A percentile compares a stretch with the other conserved stretches of the same genome.
Evolutionary conservation across 2,113 vertebrate species (phyloP).

Genomic region (Hippocampus zosterae): DNA sequence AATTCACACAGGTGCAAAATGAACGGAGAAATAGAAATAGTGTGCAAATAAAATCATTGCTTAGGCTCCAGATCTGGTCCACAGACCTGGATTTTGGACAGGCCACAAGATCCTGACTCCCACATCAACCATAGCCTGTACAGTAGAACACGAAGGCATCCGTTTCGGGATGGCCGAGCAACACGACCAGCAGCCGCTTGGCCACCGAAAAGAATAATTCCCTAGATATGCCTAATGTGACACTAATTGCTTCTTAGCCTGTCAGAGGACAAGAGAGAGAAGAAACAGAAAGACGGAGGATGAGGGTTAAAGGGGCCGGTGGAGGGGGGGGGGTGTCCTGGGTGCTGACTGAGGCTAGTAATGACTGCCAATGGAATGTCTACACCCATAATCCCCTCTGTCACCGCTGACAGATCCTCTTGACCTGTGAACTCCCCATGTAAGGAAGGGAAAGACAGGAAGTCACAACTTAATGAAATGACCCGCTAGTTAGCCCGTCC

Average conservation of each 20-base stretch:
- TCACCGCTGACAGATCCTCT: constrained; percentile 75
- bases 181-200: constrained; percentile 22
- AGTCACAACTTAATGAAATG: constrained; percentile 71
- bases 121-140: background rate
- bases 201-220: constrained; percentile 50
- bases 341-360: constrained; percentile 69
- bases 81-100: background rate
- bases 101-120: no score
- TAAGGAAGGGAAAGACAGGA: constrained; percentile 66
- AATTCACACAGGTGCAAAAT: no score
- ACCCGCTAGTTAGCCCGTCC: constrained; percentile 42
- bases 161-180: constrained; percentile 15
- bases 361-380: constrained; percentile 74
- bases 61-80: background rate
- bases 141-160: constrained; percentile 16
- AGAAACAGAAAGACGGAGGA: constrained; percentile 62
- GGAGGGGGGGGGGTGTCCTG: constrained; percentile 30
- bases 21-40: no score
- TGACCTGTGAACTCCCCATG: constrained; percentile 71
- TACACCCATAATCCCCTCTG: constrained; percentile 75
- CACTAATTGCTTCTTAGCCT: constrained; percentile 75
- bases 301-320: constrained; percentile 21
- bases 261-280: constrained; percentile 65
- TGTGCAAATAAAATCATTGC: no score
- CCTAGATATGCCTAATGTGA: constrained; percentile 75